A percentile compares a stretch with the other conserved stretches of the same genome.
Conservation (phyloP, 2,888 invertebrate genomes). For the Dynastes tityus region DNA sequence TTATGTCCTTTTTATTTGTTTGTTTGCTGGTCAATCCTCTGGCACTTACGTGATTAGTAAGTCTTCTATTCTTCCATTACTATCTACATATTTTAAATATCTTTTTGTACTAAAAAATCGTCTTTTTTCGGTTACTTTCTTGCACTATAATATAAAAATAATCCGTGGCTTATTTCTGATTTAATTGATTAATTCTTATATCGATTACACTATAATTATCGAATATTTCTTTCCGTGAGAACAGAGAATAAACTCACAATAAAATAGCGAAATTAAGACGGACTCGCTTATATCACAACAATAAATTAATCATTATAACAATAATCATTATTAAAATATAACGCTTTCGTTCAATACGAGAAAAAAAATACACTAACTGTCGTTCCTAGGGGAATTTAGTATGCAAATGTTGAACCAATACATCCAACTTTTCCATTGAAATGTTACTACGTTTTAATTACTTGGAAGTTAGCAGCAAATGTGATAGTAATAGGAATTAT, state of each 20-base stretch:
- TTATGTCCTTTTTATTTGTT: neutral
- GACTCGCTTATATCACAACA: constrained; percentile 37
- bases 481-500: no score
- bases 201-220: no score
- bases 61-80: neutral
- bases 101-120: constrained; percentile 6
- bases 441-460: neutral
- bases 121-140: neutral
- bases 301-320: constrained; percentile 28
- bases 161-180: neutral
- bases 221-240: neutral
- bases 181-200: neutral
- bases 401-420: neutral
- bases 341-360: constrained; percentile 4
- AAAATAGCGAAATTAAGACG: neutral
- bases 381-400: neutral
- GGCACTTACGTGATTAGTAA: neutral
- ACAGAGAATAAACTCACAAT: neutral
- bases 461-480: neutral
- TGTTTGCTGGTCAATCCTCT: neutral
- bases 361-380: neutral
- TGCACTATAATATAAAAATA: neutral
- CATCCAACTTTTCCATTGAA: neutral
- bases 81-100: neutral
- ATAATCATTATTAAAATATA: constrained; percentile 24